These are phyloP conservation scores for Puffinus mauretanicus DNA, from an alignment of 2,113 vertebrate species.

Conservation along the genomic window DNA sequence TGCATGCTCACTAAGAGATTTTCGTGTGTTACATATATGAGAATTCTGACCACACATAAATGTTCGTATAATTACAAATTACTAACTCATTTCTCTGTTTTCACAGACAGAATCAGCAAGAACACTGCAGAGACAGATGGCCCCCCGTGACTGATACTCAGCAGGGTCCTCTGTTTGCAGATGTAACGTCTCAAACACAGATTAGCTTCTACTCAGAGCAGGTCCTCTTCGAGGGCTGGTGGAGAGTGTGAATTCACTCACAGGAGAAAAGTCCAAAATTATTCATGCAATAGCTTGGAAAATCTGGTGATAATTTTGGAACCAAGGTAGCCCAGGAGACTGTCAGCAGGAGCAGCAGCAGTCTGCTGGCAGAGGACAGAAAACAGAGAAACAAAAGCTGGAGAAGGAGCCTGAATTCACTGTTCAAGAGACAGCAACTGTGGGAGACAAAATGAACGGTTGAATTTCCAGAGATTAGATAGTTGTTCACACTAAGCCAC, in stretches of 20 bases:
- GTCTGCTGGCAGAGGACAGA: not conserved
- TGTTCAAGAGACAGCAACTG: not conserved
- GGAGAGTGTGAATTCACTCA: not conserved
- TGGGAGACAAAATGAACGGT: not conserved
- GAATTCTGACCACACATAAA: not conserved
- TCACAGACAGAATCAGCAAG: not conserved
- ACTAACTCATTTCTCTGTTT: not conserved
- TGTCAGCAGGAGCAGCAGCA: not conserved
- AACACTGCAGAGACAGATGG: not conserved
- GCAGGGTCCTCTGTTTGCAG: not conserved
- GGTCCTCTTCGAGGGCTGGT: not conserved
- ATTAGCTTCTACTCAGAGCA: not conserved
- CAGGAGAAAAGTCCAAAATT: not conserved
- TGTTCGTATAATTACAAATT: not conserved
- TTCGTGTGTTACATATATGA: fast-evolving
- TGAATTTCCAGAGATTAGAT: not conserved
- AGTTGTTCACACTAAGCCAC: not conserved
- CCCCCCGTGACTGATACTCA: not conserved
- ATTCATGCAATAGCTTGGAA: not conserved
- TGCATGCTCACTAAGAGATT: not conserved
- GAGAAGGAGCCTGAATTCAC: not conserved
- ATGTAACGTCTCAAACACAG: not conserved
- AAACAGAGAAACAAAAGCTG: not conserved
- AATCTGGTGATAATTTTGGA: not conserved
- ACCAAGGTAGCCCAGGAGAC: not conserved